A percentile compares a stretch with the other conserved stretches of the same genome.
These are phyloP conservation scores for Leucophenga varia DNA, from an alignment of 1,140 invertebrate genomes.

Conservation along the genomic window DNA sequence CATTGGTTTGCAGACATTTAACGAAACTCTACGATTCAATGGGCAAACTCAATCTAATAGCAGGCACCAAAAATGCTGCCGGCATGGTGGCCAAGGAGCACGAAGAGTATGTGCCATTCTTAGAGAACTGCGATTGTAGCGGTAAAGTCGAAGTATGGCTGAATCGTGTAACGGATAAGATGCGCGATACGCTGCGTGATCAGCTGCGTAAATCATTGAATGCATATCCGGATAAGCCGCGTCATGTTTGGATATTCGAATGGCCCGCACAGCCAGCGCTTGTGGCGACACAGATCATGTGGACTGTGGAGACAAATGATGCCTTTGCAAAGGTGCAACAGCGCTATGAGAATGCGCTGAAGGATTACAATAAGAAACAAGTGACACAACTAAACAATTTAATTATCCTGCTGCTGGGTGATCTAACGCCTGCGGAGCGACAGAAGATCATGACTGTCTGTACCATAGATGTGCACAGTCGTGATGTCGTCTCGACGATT, in stretches of 20 bases:
- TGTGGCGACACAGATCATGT: constrained; percentile 92
- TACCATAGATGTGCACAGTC: constrained; percentile 88
- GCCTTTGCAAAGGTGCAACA: constrained; percentile 87
- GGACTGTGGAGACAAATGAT: constrained; percentile 89
- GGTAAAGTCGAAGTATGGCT: constrained; percentile 93
- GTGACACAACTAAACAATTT: constrained; percentile 78
- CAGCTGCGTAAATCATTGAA: constrained; percentile 78
- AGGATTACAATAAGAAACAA: constrained; percentile 92
- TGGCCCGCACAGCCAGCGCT: constrained; percentile 84
- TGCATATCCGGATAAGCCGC: constrained; percentile 85
- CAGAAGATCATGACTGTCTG: constrained; percentile 96
- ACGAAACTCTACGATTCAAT: constrained; percentile 93
- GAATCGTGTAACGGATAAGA: constrained; percentile 79
- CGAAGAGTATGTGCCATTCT: constrained; percentile 72
- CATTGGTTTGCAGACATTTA: constrained; percentile 79
- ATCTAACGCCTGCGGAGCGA: constrained; percentile 77
- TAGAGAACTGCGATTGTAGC: constrained; percentile 76
- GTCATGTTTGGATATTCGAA: constrained; percentile 91
- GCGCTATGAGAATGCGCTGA: constrained; percentile 91
- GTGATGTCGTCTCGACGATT: constrained; percentile 86
- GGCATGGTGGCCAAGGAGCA: constrained; percentile 87
- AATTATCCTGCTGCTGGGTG: constrained; percentile 78
- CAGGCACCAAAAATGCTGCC: constrained; percentile 58
- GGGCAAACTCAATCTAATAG: constrained; percentile 77
- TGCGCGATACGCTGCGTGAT: constrained; percentile 76